A percentile compares a stretch with the other conserved stretches of the same genome.
These are phyloP conservation scores for Spicauda simplicius DNA, from an alignment of 2,888 invertebrate species.

Conservation along the genomic window DNA sequence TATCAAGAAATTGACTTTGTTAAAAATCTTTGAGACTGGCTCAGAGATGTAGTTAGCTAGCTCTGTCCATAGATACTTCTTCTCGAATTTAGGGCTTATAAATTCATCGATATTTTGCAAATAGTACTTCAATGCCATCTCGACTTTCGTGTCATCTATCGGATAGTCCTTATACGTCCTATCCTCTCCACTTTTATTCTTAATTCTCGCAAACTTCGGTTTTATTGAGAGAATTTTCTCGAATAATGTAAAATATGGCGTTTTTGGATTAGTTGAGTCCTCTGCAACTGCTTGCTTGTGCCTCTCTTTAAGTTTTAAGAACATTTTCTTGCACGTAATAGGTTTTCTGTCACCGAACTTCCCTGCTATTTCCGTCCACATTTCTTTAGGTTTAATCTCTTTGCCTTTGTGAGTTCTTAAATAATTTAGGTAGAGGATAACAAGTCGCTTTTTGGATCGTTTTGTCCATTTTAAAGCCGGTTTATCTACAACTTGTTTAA, in stretches of 20 bases:
- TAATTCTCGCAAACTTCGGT: slow-evolving; percentile 57
- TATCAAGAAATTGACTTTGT: slow-evolving; percentile 72
- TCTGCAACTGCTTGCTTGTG: slow-evolving; percentile 50
- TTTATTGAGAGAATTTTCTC: slow-evolving; percentile 63
- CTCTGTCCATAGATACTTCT: slow-evolving; percentile 71
- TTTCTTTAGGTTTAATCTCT: slow-evolving; percentile 59
- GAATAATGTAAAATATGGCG: slow-evolving; percentile 54
- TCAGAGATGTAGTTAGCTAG: slow-evolving; percentile 60
- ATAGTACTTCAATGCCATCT: slow-evolving; percentile 65
- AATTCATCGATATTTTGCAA: slow-evolving; percentile 71
- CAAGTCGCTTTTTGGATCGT: slow-evolving; percentile 59
- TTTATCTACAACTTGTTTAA: slow-evolving; percentile 30
- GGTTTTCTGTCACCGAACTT: slow-evolving; percentile 61
- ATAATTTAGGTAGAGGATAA: slow-evolving; percentile 66
- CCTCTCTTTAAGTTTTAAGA: slow-evolving; percentile 59
- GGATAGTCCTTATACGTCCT: slow-evolving; percentile 59
- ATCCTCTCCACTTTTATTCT: slow-evolving; percentile 50
- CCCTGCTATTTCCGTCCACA: slow-evolving; percentile 67
- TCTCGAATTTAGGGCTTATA: slow-evolving; percentile 67
- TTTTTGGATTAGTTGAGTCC: slow-evolving; percentile 45
- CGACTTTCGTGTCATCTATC: slow-evolving; percentile 60
- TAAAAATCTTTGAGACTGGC: slow-evolving; percentile 63
- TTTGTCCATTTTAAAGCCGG: slow-evolving; percentile 61
- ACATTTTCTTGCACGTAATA: slow-evolving; percentile 64
- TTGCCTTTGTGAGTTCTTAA: slow-evolving; percentile 58